Percentiles rank a stretch among this genome's conserved stretches.
Evolutionary conservation across 2,113 vertebrate species (phyloP).

Genomic region (Menura novaehollandiae): DNA sequence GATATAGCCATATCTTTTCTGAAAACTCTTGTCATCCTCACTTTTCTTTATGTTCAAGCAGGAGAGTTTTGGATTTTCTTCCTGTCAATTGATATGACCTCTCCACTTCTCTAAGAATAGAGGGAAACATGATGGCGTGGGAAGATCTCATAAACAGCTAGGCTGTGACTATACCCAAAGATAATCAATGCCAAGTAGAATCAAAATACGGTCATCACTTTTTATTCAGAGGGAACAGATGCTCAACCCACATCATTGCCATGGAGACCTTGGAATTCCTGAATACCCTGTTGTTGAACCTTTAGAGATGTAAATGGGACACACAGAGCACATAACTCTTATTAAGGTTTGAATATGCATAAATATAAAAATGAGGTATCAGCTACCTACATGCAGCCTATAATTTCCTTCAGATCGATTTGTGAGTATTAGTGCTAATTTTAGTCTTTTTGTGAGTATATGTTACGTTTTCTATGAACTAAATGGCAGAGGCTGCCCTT

Average conservation of each 20-base stretch:
- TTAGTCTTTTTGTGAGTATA: background rate
- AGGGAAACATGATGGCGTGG: background rate
- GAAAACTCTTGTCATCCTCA: background rate
- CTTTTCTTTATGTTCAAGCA: background rate
- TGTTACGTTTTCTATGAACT: background rate
- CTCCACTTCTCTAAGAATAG: background rate
- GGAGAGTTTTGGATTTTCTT: background rate
- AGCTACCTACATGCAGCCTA: background rate
- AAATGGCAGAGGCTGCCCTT: background rate
- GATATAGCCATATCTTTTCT: background rate
- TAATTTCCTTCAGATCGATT: conserved; percentile 19
- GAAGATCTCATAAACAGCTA: background rate
- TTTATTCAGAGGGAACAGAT: background rate
- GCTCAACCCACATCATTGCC: background rate
- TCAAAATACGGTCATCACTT: background rate
- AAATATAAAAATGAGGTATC: background rate
- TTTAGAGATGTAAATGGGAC: background rate
- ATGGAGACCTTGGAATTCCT: background rate
- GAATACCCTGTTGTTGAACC: background rate
- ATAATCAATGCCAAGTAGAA: background rate
- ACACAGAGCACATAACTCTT: background rate
- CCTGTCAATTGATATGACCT: background rate
- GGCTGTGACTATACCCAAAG: background rate
- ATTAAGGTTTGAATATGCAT: background rate
- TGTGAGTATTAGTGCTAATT: background rate